phyloP scores from a whole-genome alignment of 2,888 invertebrate species.

The Melanotus villosus region DNA sequence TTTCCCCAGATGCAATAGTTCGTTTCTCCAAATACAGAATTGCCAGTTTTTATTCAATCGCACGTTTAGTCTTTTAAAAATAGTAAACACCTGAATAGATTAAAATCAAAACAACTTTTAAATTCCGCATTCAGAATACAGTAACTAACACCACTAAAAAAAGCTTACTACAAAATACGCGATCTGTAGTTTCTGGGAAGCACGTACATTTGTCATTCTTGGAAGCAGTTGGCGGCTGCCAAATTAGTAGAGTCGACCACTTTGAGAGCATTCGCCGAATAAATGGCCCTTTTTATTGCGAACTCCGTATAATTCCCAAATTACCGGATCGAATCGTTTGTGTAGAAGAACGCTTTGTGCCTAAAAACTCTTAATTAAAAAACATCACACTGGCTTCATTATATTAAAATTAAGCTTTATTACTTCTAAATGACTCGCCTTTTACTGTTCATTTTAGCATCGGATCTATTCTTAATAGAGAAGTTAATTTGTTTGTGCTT shows the following conservation, averaged over 20 bases:
- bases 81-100: too few species aligned
- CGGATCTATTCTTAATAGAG: neutral
- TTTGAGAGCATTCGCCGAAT: constrained; percentile 28
- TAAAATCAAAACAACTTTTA: neutral
- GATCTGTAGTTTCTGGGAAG: constrained; percentile 36
- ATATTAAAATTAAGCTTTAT: neutral
- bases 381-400: neutral
- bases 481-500: too few species aligned
- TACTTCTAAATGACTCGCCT: neutral
- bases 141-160: neutral
- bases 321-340: constrained; percentile 35
- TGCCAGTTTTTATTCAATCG: too few species aligned
- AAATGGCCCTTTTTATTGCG: constrained; percentile 44
- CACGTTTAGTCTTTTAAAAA: too few species aligned
- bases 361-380: constrained; percentile 15
- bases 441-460: neutral
- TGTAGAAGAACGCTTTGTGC: neutral
- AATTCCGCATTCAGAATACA: neutral
- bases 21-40: too few species aligned
- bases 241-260: constrained; percentile 31
- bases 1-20: too few species aligned
- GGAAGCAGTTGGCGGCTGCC: constrained; percentile 38
- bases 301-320: constrained; percentile 28
- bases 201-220: constrained; percentile 36
- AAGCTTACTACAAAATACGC: constrained; percentile 32